Percentiles rank a stretch among this genome's conserved stretches.
Conservation (phyloP, 2,797 vertebrate genomes). For the Typhlichthys subterraneus region DNA sequence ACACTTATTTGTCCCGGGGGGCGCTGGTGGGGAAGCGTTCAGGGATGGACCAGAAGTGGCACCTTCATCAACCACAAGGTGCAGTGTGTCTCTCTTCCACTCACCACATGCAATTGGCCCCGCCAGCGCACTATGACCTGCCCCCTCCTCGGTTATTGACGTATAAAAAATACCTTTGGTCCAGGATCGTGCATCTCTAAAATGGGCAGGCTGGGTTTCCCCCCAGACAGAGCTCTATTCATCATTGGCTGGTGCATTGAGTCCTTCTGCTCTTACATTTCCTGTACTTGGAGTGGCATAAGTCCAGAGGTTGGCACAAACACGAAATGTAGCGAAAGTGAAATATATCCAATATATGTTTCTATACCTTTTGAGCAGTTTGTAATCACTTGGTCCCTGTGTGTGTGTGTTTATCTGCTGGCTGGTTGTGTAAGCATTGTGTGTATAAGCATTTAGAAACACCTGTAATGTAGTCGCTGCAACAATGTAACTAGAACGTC, state of each 20-base stretch:
- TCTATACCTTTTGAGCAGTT: too few relatives aligned
- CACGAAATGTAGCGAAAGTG: too few relatives aligned
- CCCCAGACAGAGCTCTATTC: constrained; percentile 95
- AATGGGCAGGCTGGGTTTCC: constrained; percentile 82
- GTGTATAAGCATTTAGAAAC: too few relatives aligned
- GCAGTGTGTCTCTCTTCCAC: constrained; percentile 49
- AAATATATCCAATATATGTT: too few relatives aligned
- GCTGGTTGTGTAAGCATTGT: too few relatives aligned
- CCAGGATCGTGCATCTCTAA: constrained; percentile 83
- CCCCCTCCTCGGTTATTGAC: constrained; percentile 79
- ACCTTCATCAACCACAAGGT: constrained; percentile 69
- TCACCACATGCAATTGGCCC: constrained; percentile 60
- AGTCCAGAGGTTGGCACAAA: constrained; percentile 82
- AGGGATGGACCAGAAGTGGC: constrained; percentile 68
- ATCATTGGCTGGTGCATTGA: constrained; percentile 83
- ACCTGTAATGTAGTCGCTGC: too few relatives aligned
- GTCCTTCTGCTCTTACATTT: constrained; percentile 81
- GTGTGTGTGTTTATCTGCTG: too few relatives aligned
- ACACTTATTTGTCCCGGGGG: constrained; percentile 57
- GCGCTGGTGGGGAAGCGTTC: constrained; percentile 53
- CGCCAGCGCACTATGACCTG: constrained; percentile 34
- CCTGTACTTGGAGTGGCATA: constrained; percentile 88
- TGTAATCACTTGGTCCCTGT: too few relatives aligned
- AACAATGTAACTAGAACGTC: too few relatives aligned
- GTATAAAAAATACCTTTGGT: constrained; percentile 78